phyloP scores from a whole-genome alignment of 2,888 invertebrate species.

The Epiblema foenella region DNA sequence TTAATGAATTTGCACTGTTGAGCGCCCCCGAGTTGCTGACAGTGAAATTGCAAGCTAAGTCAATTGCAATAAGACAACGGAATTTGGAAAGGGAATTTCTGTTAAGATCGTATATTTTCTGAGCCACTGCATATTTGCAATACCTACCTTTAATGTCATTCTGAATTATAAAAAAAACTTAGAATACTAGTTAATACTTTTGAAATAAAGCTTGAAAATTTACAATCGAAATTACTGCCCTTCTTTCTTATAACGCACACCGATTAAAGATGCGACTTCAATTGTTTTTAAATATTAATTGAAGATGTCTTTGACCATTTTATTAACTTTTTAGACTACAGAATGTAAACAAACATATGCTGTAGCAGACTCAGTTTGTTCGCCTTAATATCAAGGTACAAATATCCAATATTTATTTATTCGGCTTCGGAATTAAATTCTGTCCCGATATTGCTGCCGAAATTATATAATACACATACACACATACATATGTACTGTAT shows the following conservation, averaged over 20 bases:
- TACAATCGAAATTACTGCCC: not conserved
- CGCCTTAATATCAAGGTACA: slow-evolving; percentile 32
- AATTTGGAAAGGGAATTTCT: not conserved
- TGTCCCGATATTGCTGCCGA: slow-evolving; percentile 12
- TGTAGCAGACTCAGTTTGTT: slow-evolving; percentile 7
- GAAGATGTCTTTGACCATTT: not conserved
- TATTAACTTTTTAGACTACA: not conserved
- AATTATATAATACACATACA: no score
- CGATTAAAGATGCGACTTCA: not conserved
- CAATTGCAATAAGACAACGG: not conserved
- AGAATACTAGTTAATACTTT: not conserved
- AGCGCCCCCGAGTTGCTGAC: not conserved
- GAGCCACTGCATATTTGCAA: no score
- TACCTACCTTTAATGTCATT: not conserved
- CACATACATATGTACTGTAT: not conserved
- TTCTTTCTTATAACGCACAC: not conserved
- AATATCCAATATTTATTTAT: slow-evolving; percentile 34
- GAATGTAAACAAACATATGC: slow-evolving; percentile 20
- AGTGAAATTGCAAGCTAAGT: not conserved
- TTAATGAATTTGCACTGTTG: not conserved
- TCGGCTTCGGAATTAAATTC: slow-evolving; percentile 23
- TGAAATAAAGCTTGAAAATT: not conserved
- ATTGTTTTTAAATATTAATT: not conserved
- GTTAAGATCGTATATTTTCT: no score
- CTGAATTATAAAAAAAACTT: not conserved